These are phyloP conservation scores for Cisticola juncidis DNA, from an alignment of 2,113 vertebrate species.

Conservation along the genomic window DNA sequence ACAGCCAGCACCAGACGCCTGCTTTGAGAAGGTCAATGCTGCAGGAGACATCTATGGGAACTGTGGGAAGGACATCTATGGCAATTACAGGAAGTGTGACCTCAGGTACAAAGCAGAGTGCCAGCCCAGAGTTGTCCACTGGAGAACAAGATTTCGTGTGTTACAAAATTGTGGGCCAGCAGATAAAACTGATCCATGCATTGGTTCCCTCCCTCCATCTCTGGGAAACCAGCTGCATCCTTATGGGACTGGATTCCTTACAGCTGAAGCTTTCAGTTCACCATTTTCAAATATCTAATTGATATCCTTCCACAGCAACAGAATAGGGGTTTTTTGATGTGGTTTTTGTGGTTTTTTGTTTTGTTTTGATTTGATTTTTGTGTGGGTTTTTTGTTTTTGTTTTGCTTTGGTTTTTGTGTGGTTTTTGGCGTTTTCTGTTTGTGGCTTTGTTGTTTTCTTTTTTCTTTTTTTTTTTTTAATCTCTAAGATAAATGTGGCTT, in stretches of 20 bases:
- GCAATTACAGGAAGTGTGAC: constrained; percentile 86
- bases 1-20: constrained; percentile 83
- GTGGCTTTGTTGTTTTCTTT: too few species aligned
- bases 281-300: neutral
- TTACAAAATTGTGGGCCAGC: neutral
- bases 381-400: neutral
- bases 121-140: neutral
- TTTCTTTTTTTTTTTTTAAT: neutral
- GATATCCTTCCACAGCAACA: neutral
- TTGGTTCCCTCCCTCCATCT: neutral
- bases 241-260: neutral
- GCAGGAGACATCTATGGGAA: constrained; percentile 93
- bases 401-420: too few species aligned
- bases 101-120: constrained; percentile 73
- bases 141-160: neutral
- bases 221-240: neutral
- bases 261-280: neutral
- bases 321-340: neutral
- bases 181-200: neutral
- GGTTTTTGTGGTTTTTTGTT: neutral
- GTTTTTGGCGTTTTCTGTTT: too few species aligned
- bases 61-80: constrained; percentile 89
- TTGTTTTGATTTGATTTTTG: too few species aligned
- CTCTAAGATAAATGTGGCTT: neutral
- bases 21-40: constrained; percentile 88